Base-by-base conservation (phyloP, 2,888 invertebrate species). In the Cetonia aurata region DNA sequence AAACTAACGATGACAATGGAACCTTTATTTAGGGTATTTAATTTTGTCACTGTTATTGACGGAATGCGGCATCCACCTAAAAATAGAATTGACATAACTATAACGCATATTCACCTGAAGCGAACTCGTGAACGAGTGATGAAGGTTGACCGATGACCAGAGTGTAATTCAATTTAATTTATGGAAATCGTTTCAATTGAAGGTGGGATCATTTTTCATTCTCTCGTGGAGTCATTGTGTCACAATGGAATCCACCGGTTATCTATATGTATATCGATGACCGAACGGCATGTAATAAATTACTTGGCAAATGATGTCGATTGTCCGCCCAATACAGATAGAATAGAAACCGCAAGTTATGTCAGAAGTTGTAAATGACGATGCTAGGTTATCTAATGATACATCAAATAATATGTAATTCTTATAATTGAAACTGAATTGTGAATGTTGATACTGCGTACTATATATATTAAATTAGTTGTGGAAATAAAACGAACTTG, bases 131-230 rank as follows among this genome's bases (percentile, higher is more conserved):
- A 62, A 48, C 25, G 50, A 42, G 50, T 25, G n/a, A 31, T 10
- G 25, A n/a, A 53, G 19, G 56, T 31, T 56, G 56, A 56, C 56
- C 37, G 56, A 37, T 56, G 56, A 31, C 33, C 56, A 37, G n/a
- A 25, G 33, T 31, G 15, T 6, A 25, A 19, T 19, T 46, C 48
- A 37, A 15, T 62, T 62, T 56, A 48, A 62, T 62, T 46, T 62
- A 62, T 62, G 50, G 50, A 62, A 62, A 62, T 48, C 62, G 50
- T 31, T 62, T 62, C 62, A 31, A 62, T 62, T 62, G 10, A 25
- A 25, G 25, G 25, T 41, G 25, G 62, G 50, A 46, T 48, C 62
- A 48, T 48, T 62, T 48, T 62, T 62, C 56, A 56, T 56, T 56
- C 56, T 56, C 13, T 56, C 37, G 8, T n/a, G 33, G 48, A 12